phyloP scores from a whole-genome alignment of 2,797 vertebrate species.

The Adrianichthys oophorus region DNA sequence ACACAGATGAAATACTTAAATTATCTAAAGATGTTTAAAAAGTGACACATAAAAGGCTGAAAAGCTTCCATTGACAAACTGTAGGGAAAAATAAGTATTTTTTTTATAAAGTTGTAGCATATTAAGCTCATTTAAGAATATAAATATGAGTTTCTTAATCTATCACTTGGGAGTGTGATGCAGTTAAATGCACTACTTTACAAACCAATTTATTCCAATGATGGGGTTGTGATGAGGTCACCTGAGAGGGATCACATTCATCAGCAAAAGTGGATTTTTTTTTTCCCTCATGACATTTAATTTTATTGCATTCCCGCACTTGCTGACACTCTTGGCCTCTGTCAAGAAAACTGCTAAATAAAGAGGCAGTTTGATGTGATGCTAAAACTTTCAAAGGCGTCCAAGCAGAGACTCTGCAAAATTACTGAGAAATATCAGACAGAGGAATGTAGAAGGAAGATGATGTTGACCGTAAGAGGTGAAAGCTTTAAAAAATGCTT shows the following conservation, averaged over 20 bases:
- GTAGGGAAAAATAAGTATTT: no score
- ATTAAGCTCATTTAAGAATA: background rate
- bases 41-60: no score
- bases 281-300: conserved; percentile 30
- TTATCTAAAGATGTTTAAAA: no score
- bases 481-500: conserved; percentile 2
- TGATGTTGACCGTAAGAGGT: conserved; percentile 14
- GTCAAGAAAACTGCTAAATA: background rate
- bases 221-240: conserved; percentile 46
- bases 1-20: no score
- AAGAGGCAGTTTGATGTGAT: conserved; percentile 6
- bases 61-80: no score
- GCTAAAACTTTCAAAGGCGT: background rate
- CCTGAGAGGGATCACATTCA: conserved; percentile 26
- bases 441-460: conserved; percentile 5
- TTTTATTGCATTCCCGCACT: conserved; percentile 20
- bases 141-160: conserved; percentile 1
- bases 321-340: conserved; percentile 19
- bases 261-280: conserved; percentile 37
- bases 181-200: conserved; percentile 22
- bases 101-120: background rate
- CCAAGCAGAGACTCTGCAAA: background rate
- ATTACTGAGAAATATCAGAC: background rate
- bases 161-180: background rate
- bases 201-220: conserved; percentile 24